A percentile compares a stretch with the other conserved stretches of the same genome.
Evolutionary conservation across 2,113 vertebrate genomes (phyloP).

Genomic region (Syrrhaptes paradoxus): DNA sequence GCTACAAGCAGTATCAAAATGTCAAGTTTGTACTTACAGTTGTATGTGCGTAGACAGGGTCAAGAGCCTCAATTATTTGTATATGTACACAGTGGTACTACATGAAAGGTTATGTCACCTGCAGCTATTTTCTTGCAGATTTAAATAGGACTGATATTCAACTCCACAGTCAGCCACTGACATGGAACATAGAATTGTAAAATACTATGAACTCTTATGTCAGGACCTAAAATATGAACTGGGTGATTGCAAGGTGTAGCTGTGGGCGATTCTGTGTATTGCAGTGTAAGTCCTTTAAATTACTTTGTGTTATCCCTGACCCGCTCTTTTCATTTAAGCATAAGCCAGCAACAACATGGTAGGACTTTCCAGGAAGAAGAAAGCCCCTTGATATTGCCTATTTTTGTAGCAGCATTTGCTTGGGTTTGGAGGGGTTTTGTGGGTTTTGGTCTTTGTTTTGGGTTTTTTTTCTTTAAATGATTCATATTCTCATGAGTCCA

Average conservation of each 20-base stretch:
- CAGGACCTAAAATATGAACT: conserved; percentile 80
- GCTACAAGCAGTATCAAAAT: conserved; percentile 97
- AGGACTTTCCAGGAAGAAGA: neutral
- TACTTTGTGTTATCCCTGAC: conserved; percentile 69
- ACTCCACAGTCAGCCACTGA: conserved; percentile 82
- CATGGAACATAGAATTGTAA: conserved; percentile 85
- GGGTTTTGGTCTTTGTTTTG: rapidly evolving
- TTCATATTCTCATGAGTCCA: neutral
- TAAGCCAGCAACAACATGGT: conserved; percentile 53
- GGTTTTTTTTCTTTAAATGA: neutral
- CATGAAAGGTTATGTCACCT: conserved; percentile 99
- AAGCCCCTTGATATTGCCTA: neutral
- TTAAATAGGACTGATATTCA: conserved; percentile 87
- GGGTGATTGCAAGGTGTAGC: conserved; percentile 81
- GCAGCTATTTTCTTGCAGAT: conserved; percentile 93
- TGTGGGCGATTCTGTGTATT: conserved; percentile 72
- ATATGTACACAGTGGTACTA: conserved; percentile 90
- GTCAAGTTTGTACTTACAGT: conserved; percentile 99
- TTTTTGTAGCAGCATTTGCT: neutral
- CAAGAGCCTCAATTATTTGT: conserved; percentile 99
- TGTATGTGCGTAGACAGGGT: conserved; percentile 93
- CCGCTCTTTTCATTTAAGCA: conserved; percentile 69
- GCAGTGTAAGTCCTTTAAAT: conserved; percentile 63
- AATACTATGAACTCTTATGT: conserved; percentile 77
- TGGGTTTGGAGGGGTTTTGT: neutral